phyloP scores from a whole-genome alignment of 1,140 invertebrate species.

The Trichoplusia ni region DNA sequence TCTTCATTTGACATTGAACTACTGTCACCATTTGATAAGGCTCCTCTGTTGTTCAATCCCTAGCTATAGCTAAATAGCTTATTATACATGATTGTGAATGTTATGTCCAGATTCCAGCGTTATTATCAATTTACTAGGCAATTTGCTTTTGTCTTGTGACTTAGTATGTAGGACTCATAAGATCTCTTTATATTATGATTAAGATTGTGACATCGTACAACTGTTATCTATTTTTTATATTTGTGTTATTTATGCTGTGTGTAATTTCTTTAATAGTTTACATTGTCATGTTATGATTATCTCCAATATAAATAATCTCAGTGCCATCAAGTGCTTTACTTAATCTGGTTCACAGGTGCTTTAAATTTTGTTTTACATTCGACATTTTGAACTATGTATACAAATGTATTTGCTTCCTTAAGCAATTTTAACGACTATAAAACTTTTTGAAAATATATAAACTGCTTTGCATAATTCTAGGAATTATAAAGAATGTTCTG shows the following conservation, averaged over 20 bases:
- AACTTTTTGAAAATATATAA: too few relatives aligned
- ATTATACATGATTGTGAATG: neutral
- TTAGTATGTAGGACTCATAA: slow-evolving; percentile 7
- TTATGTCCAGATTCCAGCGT: neutral
- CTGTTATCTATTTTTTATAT: neutral
- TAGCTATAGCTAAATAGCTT: neutral
- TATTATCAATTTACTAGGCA: neutral
- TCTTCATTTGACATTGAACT: slow-evolving; percentile 48
- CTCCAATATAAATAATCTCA: neutral
- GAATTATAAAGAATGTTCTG: too few relatives aligned
- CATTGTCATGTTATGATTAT: neutral
- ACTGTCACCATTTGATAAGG: slow-evolving; percentile 39
- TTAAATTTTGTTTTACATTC: too few relatives aligned
- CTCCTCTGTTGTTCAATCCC: neutral
- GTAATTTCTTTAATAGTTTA: neutral
- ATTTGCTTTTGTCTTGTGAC: slow-evolving; percentile 12
- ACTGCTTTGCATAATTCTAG: too few relatives aligned
- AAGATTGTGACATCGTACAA: neutral
- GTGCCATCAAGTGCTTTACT: too few relatives aligned
- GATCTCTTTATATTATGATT: slow-evolving; percentile 5
- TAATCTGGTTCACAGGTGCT: too few relatives aligned
- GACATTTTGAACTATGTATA: too few relatives aligned
- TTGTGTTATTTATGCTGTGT: too few relatives aligned
- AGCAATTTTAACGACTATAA: too few relatives aligned
- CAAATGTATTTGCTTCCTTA: too few relatives aligned